Conservation (phyloP, 2,888 invertebrate genomes). For the Drosophila borealis region DNA sequence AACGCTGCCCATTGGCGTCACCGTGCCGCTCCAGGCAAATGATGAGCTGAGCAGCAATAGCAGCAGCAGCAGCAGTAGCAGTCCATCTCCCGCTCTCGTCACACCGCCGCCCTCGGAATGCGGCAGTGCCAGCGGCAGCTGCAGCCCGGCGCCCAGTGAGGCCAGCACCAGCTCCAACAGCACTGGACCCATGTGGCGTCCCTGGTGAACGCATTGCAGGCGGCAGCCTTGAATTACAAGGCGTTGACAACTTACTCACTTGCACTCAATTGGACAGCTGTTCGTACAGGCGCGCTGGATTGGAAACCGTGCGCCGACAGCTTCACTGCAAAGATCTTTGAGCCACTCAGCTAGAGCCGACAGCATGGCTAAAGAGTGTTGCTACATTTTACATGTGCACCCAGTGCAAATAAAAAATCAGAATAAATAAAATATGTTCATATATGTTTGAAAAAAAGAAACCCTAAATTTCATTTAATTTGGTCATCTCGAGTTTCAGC, state of each 20-base stretch:
- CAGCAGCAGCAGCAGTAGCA: constrained; percentile 41
- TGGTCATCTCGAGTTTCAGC: constrained; percentile 43
- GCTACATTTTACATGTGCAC: constrained; percentile 11
- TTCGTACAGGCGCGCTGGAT: constrained; percentile 37
- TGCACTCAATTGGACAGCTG: constrained; percentile 15
- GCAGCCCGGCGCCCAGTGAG: constrained; percentile 84
- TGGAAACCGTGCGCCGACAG: constrained; percentile 41
- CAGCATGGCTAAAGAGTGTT: constrained; percentile 47
- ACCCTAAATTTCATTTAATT: constrained; percentile 19
- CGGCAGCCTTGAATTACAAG: constrained; percentile 47
- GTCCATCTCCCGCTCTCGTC: constrained; percentile 69
- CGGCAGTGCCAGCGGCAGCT: constrained; percentile 83
- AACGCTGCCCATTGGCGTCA: constrained; percentile 65
- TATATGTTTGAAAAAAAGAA: constrained; percentile 12
- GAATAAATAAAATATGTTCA: constrained; percentile 7
- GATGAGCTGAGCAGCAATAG: constrained; percentile 41
- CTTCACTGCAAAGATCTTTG: not conserved
- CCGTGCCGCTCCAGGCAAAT: constrained; percentile 42
- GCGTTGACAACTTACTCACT: constrained; percentile 38
- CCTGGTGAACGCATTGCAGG: constrained; percentile 78
- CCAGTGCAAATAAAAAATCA: constrained; percentile 12
- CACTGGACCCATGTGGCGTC: constrained; percentile 82
- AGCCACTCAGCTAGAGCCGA: constrained; percentile 50
- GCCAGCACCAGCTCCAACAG: constrained; percentile 72
- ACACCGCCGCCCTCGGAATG: constrained; percentile 85